phyloP scores from a whole-genome alignment of 2,113 vertebrate species.

The Galbula dea region DNA sequence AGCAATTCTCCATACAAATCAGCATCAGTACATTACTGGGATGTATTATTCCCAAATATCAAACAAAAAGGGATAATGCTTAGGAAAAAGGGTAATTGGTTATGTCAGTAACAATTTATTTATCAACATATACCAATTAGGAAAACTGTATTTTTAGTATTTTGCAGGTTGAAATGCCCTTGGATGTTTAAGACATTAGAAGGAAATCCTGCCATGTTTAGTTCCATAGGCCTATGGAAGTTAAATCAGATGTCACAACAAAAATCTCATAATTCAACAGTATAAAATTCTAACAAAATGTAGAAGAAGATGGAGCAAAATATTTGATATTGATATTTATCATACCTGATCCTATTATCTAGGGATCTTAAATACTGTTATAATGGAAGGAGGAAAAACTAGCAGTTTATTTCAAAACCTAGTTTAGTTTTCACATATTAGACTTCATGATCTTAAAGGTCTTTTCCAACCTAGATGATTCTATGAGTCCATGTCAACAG shows the following conservation, averaged over 20 bases:
- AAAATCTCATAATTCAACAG: neutral
- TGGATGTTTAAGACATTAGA: slow-evolving; percentile 12
- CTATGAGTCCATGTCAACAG: neutral
- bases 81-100: neutral
- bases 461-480: neutral
- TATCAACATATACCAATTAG: neutral
- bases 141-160: neutral
- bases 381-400: neutral
- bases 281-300: slow-evolving; percentile 20
- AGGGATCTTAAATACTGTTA: neutral
- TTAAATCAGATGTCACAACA: slow-evolving; percentile 30
- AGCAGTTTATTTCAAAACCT: neutral
- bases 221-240: slow-evolving; percentile 29
- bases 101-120: slow-evolving; percentile 14
- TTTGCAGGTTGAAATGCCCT: neutral
- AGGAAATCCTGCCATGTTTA: slow-evolving; percentile 23
- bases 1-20: neutral
- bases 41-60: neutral
- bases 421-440: neutral
- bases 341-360: neutral
- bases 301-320: slow-evolving; percentile 10
- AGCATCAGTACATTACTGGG: neutral
- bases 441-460: neutral
- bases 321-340: slow-evolving; percentile 24
- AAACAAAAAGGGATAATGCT: neutral